A percentile compares a stretch with the other conserved stretches of the same genome.
Evolutionary conservation across 1,140 invertebrate species (phyloP).

Genomic region (Meloidogyne exigua): DNA sequence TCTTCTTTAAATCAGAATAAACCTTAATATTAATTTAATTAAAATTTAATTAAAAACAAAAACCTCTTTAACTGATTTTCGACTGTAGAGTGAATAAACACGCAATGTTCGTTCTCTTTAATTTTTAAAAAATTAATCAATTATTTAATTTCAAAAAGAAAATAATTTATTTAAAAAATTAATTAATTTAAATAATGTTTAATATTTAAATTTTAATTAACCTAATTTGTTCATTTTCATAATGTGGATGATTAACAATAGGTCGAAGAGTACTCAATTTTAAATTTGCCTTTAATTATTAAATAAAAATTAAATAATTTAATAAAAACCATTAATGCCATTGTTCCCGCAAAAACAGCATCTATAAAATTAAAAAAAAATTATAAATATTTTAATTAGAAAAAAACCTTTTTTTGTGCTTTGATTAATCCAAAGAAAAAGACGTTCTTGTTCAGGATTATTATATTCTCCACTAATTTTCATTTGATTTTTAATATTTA

Average conservation of each 20-base stretch:
- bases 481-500: constrained; percentile 61
- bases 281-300: constrained; percentile 63
- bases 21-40: constrained; percentile 1
- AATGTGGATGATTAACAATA: constrained; percentile 82
- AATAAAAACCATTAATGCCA: constrained; percentile 73
- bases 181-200: no score
- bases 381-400: background rate
- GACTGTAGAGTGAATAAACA: constrained; percentile 61
- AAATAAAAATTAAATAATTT: background rate
- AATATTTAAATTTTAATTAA: constrained; percentile 55
- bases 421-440: constrained; percentile 77
- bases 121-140: background rate
- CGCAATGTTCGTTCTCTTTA: constrained; percentile 55
- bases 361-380: constrained; percentile 62
- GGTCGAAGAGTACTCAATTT: constrained; percentile 75
- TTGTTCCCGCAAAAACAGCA: constrained; percentile 78
- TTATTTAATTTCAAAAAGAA: no score
- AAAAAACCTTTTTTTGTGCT: constrained; percentile 56
- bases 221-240: constrained; percentile 74
- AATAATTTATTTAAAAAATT: no score
- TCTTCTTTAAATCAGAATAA: constrained; percentile 37
- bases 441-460: constrained; percentile 73
- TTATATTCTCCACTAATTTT: constrained; percentile 71
- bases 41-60: background rate
- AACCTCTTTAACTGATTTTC: constrained; percentile 13